Evolutionary conservation across 2,797 vertebrate genomes (phyloP).

Genomic region (Myioborus melanocephalus): DNA sequence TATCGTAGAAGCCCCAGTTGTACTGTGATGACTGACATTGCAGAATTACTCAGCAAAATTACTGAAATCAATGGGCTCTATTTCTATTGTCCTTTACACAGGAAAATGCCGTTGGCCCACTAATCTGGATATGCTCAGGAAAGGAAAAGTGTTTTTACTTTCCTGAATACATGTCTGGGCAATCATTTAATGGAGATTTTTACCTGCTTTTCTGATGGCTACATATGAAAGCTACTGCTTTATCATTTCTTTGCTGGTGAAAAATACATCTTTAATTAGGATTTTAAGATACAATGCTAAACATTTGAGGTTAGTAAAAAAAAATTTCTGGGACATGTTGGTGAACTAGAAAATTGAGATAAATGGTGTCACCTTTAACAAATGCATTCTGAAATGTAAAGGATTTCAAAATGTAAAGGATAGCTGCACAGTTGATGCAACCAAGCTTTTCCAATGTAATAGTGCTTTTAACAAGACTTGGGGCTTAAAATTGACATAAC

Average conservation of each 20-base stretch:
- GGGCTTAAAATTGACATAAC: not conserved
- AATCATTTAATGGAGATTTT: not conserved
- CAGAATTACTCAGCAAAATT: not conserved
- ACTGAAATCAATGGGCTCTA: not conserved
- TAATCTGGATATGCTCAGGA: not conserved
- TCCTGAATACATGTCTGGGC: not conserved
- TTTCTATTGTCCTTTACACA: not conserved
- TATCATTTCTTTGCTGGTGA: not conserved
- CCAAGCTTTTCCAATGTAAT: slow-evolving; percentile 17
- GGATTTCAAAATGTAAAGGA: not conserved
- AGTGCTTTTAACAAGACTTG: slow-evolving; percentile 31
- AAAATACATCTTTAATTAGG: not conserved
- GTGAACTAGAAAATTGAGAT: slow-evolving; percentile 16
- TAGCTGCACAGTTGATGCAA: not conserved
- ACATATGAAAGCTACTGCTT: not conserved
- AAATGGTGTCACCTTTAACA: slow-evolving; percentile 27
- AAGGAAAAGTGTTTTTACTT: not conserved
- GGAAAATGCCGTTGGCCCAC: not conserved
- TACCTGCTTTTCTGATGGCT: not conserved
- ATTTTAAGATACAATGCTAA: not conserved
- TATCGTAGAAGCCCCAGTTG: not conserved
- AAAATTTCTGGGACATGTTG: not conserved
- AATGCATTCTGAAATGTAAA: not conserved
- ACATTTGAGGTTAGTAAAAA: not conserved
- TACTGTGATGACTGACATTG: not conserved